Conservation (phyloP, 1,140 invertebrate genomes). For the Acromyrmex heyeri region DNA sequence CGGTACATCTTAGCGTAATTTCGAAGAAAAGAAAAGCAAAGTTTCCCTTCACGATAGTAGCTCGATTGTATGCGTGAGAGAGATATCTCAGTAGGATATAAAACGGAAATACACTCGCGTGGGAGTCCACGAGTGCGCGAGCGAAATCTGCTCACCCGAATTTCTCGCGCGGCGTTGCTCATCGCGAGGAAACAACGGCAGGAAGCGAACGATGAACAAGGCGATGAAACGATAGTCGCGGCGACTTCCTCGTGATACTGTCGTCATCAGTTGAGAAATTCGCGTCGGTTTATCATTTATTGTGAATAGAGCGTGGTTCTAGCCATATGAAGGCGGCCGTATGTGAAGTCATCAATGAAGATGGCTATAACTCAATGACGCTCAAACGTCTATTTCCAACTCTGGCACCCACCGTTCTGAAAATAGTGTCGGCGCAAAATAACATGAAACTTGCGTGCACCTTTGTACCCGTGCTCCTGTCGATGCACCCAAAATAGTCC, state of each 20-base stretch:
- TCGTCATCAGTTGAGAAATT: slow-evolving; percentile 50
- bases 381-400: slow-evolving; percentile 74
- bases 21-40: slow-evolving; percentile 11
- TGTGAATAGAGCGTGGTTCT: slow-evolving; percentile 49
- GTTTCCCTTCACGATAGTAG: not conserved
- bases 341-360: slow-evolving; percentile 77
- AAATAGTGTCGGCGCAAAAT: slow-evolving; percentile 73
- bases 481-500: slow-evolving; percentile 72
- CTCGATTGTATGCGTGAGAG: slow-evolving; percentile 40
- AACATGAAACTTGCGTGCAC: slow-evolving; percentile 71
- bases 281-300: slow-evolving; percentile 43
- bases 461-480: slow-evolving; percentile 71
- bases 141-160: slow-evolving; percentile 28
- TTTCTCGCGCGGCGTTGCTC: slow-evolving; percentile 48
- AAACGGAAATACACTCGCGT: slow-evolving; percentile 59
- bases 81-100: slow-evolving; percentile 59
- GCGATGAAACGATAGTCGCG: slow-evolving; percentile 10
- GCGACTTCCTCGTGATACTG: not conserved
- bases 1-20: not conserved
- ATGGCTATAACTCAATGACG: slow-evolving; percentile 74
- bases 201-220: slow-evolving; percentile 59
- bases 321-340: slow-evolving; percentile 38
- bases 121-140: slow-evolving; percentile 43
- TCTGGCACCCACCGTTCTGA: slow-evolving; percentile 71
- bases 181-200: slow-evolving; percentile 54